Conservation (phyloP, 2,797 vertebrate species). For the Lepilemur septentrionalis region DNA sequence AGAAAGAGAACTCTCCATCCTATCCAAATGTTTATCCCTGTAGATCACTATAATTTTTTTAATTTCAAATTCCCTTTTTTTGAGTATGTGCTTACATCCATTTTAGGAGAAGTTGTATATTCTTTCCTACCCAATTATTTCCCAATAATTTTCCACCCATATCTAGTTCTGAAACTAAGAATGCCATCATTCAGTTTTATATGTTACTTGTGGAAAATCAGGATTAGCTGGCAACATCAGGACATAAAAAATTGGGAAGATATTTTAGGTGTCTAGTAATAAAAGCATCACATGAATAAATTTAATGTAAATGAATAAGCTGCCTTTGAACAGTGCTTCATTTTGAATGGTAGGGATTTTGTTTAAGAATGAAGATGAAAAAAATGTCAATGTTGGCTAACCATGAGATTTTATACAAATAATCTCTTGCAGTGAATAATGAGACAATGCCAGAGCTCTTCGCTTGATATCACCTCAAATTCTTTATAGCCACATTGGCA, state of each 20-base stretch:
- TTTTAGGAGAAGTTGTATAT: neutral
- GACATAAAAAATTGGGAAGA: neutral
- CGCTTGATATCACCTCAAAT: neutral
- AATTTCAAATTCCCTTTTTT: neutral
- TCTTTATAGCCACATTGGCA: conserved; percentile 56
- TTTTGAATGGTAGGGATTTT: neutral
- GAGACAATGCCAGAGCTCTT: neutral
- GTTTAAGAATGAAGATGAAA: neutral
- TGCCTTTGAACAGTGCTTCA: neutral
- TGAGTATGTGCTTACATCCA: neutral
- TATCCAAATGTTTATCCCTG: neutral
- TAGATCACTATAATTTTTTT: neutral
- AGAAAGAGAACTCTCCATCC: neutral
- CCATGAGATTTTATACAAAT: neutral
- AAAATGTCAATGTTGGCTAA: neutral
- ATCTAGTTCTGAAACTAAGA: neutral
- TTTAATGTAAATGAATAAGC: neutral
- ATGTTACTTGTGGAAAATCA: neutral
- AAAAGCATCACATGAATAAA: neutral
- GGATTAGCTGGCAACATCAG: neutral
- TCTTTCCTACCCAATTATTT: neutral
- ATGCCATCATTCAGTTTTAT: neutral
- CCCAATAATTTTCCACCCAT: neutral
- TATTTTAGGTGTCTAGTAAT: neutral
- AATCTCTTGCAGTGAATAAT: neutral